A percentile compares a stretch with the other conserved stretches of the same genome.
Conservation (phyloP, 2,888 invertebrate genomes). For the Cheilosia vernalis region DNA sequence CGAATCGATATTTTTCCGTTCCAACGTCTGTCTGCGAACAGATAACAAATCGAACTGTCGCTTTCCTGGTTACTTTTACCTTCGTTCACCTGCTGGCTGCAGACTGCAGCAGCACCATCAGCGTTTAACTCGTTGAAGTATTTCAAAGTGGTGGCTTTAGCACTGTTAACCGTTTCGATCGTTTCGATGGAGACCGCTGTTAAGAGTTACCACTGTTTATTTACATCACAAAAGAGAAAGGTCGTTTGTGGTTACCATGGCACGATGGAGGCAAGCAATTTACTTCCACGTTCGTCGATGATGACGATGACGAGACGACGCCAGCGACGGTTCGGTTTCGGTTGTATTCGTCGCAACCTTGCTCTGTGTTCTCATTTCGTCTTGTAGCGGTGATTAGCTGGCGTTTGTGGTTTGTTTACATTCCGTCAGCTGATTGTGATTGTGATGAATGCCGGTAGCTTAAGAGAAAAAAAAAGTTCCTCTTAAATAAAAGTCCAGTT, state of each 20-base stretch:
- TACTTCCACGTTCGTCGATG: constrained; percentile 56
- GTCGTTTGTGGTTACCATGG: constrained; percentile 65
- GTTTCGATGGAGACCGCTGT: constrained; percentile 72
- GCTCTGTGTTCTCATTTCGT: constrained; percentile 50
- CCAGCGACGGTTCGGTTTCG: background rate
- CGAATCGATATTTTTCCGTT: constrained; percentile 57
- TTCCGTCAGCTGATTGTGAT: constrained; percentile 66
- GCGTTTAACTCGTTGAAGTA: constrained; percentile 41
- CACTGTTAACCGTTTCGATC: constrained; percentile 69
- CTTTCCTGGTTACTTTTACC: constrained; percentile 75
- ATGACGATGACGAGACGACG: too few relatives aligned
- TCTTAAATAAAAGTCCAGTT: constrained; percentile 52
- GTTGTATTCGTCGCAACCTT: constrained; percentile 61
- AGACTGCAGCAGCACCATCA: constrained; percentile 27
- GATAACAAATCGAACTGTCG: constrained; percentile 74
- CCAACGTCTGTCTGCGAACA: constrained; percentile 73
- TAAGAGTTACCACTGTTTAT: constrained; percentile 64
- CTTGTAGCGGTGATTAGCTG: background rate
- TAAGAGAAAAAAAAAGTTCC: constrained; percentile 34
- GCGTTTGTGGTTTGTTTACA: constrained; percentile 56
- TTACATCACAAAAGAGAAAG: constrained; percentile 68
- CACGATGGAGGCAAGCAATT: constrained; percentile 30
- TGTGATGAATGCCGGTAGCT: constrained; percentile 46
- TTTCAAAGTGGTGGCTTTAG: constrained; percentile 44
- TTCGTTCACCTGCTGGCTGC: constrained; percentile 65